A percentile compares a stretch with the other conserved stretches of the same genome.
These are phyloP conservation scores for Clarias magur DNA, from an alignment of 2,113 vertebrate species.

Conservation along the genomic window DNA sequence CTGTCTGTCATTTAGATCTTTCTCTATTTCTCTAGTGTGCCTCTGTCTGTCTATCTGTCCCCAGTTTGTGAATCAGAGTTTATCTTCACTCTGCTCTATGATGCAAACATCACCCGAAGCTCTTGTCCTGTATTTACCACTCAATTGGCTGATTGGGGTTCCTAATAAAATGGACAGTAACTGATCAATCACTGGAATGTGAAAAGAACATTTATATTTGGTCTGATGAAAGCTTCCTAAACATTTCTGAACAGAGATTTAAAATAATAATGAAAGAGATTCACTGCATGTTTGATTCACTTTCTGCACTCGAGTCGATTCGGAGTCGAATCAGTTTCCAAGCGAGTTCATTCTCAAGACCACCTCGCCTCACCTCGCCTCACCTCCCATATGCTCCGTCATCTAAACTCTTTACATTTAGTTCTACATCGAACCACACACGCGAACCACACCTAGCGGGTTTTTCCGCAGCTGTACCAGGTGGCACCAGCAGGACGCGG, in stretches of 20 bases:
- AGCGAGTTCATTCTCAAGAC: background rate
- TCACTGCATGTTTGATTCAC: background rate
- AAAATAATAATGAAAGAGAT: background rate
- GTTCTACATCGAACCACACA: background rate
- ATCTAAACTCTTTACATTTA: background rate
- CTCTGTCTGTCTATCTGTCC: too few species aligned
- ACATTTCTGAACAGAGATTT: too few species aligned
- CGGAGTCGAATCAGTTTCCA: background rate
- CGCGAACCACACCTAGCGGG: too few species aligned
- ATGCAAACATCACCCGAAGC: background rate
- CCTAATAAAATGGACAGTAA: background rate
- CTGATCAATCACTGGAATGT: background rate
- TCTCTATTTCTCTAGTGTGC: too few species aligned
- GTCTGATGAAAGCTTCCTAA: background rate
- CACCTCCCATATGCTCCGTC: background rate
- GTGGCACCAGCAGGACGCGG: background rate
- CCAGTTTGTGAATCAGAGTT: too few species aligned
- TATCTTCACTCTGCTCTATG: too few species aligned
- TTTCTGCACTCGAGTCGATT: background rate
- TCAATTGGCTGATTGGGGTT: background rate
- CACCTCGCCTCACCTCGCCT: background rate
- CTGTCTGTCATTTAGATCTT: too few species aligned
- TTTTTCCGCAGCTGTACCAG: constrained; percentile 11
- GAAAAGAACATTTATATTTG: background rate
- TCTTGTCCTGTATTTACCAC: background rate